Conservation (phyloP, 2,888 invertebrate genomes). For the Mythimna ferrago region DNA sequence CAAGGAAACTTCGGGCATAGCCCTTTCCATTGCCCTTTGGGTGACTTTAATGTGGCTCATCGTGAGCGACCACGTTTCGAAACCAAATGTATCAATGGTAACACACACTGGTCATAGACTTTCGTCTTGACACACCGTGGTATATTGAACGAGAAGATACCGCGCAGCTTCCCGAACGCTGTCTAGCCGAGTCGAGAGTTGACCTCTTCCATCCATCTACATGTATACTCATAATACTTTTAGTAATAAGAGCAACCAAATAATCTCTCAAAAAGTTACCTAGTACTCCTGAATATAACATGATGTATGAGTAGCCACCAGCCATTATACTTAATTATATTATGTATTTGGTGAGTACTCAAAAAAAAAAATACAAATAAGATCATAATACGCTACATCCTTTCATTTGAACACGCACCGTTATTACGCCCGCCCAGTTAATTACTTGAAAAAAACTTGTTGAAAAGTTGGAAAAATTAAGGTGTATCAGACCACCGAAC, state of each 20-base stretch:
- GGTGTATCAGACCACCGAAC: constrained; percentile 32
- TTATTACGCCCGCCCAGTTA: constrained; percentile 51
- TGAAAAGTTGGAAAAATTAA: constrained; percentile 47
- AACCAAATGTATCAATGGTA: no score
- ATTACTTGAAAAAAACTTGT: constrained; percentile 61
- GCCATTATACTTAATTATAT: not conserved
- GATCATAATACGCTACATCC: constrained; percentile 6
- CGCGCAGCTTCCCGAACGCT: no score
- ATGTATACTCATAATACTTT: no score
- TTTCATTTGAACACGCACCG: constrained; percentile 18
- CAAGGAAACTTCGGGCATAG: no score
- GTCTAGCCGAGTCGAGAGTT: no score
- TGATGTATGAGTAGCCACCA: not conserved
- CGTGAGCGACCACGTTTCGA: no score
- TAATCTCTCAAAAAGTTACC: not conserved
- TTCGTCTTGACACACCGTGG: no score
- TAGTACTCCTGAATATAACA: not conserved
- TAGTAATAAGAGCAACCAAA: not conserved
- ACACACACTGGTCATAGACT: no score
- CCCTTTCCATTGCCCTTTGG: no score
- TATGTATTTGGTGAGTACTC: not conserved
- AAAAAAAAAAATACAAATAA: not conserved
- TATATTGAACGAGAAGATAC: no score
- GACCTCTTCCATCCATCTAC: no score
- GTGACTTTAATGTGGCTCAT: no score